A percentile compares a stretch with the other conserved stretches of the same genome.
phyloP scores from a whole-genome alignment of 2,888 invertebrate genomes.

The Melolontha melolontha region DNA sequence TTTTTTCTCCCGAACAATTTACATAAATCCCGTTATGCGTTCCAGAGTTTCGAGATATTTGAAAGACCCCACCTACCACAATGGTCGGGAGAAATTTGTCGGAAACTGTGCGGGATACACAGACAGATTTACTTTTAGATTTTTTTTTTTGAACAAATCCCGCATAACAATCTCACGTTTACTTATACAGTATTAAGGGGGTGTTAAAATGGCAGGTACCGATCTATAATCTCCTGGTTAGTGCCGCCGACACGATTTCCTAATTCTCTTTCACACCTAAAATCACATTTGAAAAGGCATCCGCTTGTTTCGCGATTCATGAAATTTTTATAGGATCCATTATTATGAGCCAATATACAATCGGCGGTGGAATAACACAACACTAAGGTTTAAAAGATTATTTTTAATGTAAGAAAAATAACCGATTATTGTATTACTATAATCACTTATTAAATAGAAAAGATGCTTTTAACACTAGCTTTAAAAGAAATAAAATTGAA shows the following conservation, averaged over 20 bases:
- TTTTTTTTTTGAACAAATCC: conserved; percentile 39
- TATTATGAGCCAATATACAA: conserved; percentile 8
- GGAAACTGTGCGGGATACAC: conserved; percentile 21
- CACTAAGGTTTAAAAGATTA: too few species aligned
- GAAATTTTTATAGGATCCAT: conserved; percentile 32
- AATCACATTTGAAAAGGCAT: conserved; percentile 25
- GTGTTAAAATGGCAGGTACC: conserved; percentile 48
- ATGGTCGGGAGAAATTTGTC: conserved; percentile 39
- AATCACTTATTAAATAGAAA: too few species aligned
- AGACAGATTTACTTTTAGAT: conserved; percentile 17
- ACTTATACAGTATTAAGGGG: conserved; percentile 41
- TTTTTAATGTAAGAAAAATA: too few species aligned
- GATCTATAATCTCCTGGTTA: conserved; percentile 47
- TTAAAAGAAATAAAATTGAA: too few species aligned
- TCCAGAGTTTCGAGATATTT: conserved; percentile 20
- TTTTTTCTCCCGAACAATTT: conserved; percentile 23
- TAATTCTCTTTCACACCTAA: conserved; percentile 42
- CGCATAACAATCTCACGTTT: conserved; percentile 43
- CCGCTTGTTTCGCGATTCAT: conserved; percentile 28
- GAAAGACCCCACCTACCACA: conserved; percentile 22
- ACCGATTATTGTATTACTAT: too few species aligned
- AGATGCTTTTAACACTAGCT: too few species aligned
- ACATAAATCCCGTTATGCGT: conserved; percentile 38
- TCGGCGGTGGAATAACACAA: too few species aligned
- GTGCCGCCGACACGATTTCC: conserved; percentile 46